phyloP scores from a whole-genome alignment of 2,888 invertebrate genomes.

The Epirrita christyi region DNA sequence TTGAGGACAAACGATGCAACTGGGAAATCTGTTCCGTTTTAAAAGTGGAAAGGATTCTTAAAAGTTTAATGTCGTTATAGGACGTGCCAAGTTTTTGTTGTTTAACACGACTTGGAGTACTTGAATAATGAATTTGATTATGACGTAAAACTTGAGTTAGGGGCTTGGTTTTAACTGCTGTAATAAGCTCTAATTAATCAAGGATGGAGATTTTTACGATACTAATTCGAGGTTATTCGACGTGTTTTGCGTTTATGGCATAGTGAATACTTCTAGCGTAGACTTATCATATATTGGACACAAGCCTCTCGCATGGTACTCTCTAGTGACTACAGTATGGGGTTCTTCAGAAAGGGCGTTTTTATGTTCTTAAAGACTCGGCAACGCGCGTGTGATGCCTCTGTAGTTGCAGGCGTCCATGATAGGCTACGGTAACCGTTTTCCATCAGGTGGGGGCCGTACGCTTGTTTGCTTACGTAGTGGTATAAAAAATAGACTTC shows the following conservation, averaged over 20 bases:
- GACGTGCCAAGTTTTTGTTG: slow-evolving; percentile 39
- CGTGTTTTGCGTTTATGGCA: neutral
- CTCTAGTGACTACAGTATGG: no score
- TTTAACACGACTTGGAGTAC: slow-evolving; percentile 8
- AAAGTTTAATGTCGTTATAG: slow-evolving; percentile 38
- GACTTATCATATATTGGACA: no score
- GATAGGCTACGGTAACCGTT: no score
- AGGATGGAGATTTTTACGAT: neutral
- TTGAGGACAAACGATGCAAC: slow-evolving; percentile 61
- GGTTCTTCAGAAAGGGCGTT: no score
- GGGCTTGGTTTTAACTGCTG: neutral
- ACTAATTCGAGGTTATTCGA: neutral
- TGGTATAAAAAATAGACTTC: no score
- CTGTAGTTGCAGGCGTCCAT: no score
- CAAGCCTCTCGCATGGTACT: no score
- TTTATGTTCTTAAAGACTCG: no score
- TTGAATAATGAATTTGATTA: slow-evolving; percentile 11
- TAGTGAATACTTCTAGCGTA: neutral
- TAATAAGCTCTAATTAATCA: neutral
- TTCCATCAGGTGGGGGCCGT: no score
- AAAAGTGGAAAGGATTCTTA: slow-evolving; percentile 46
- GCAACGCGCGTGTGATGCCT: no score
- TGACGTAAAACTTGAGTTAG: slow-evolving; percentile 1
- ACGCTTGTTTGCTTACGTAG: no score
- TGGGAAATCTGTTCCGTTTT: slow-evolving; percentile 62